Base-by-base conservation (phyloP, 37 sponge, comb jelly and placozoan species). In the Halichondria panicea region DNA sequence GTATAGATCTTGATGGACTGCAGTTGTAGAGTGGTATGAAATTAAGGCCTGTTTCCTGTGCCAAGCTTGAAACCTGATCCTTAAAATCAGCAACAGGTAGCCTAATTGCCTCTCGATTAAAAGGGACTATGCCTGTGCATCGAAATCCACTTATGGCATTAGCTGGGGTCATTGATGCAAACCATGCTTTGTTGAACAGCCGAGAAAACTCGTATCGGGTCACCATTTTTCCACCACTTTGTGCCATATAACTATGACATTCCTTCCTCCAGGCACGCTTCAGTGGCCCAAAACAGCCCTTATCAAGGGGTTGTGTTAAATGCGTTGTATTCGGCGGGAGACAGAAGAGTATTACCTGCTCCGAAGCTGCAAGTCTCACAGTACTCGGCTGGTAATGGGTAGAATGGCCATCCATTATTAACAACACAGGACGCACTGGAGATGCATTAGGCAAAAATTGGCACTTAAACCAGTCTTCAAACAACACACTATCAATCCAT, bases 281-380 rank as follows among this genome's bases (percentile, higher is more conserved):
- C 0, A 84, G 63, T 13, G 77, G 76, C 11, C 37, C 42, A 39
- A 87, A 87, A 12, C 74, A 77, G 6, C 77, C 78, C 70, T 63
- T 43, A 31, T 75, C 88, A 6, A 87, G 55, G 25, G 88, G 88
- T 38, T 87, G 88, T 0, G 76, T 38, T 34, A 58, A 63, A 43
- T 81, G 82, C 0, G 81, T 87, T 8, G 88, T 81, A 39, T 87
- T 56, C 3, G 82, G 88, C 40, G 88, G 88, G 38, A 87, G 59
- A 46, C 81, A 87, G 1, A 87, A 64, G 40, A 81, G 65, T 40
- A 81, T 71, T 5, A 86, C 48, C 4, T 74, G 70, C 19, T 77
- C 15, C 31, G 72, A 69, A 55, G 31, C 55, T 18, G 87, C 81
- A 55, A 72, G 37, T 9, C 81, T 44, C 27, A 81, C 27, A 33